Base-by-base conservation (phyloP, 2,113 vertebrate genomes). In the Sisor rabdophorus region DNA sequence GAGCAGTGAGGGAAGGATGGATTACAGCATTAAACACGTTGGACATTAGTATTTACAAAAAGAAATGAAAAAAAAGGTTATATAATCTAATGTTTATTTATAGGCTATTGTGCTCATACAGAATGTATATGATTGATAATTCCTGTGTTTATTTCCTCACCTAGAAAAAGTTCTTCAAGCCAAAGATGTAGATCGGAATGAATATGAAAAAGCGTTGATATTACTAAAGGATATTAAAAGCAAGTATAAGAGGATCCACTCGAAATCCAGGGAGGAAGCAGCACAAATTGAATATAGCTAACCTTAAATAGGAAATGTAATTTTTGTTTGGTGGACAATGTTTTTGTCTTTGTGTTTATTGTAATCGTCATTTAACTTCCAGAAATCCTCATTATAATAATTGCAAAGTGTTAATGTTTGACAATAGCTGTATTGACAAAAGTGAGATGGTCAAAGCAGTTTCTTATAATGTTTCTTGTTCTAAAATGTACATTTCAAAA, bases 221-320 rank as follows among this genome's bases (percentile, higher is more conserved):
- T 85, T 91, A 75, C 84, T 91, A 80, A 84, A 73, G 60, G 88
- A 90, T 17, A 74, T 90, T 78, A 85, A 84, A 80, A 82, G 59
- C 20, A 90, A 86, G 56, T 88, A 90, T 82, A 79, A 80, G 79
- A 82, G 54, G 75, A 78, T 86, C 47, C 60, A 85, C 2, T 19
- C 52, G 55, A 87, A 83, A 76, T 80, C 81, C 58, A 77, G 83
- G 75, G 82, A 85, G 40, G 79, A 79, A 77, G 80, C 40, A 26
- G 73, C 68, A 40, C 28, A 52, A 19, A 26, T 75, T 3, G 80
- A 85, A 47, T 59, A 11, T 55, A 50, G 82, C 0, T 40, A 77
- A 22, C 71, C 40, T 40, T 61, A 53, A 0, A 56, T 67, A 2
- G 20, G 32, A 70, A 48, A 4, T 5, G 10, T 24, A 56, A 58